Evolutionary conservation across 1,140 invertebrate genomes (phyloP).

Genomic region (Spodoptera litura): DNA sequence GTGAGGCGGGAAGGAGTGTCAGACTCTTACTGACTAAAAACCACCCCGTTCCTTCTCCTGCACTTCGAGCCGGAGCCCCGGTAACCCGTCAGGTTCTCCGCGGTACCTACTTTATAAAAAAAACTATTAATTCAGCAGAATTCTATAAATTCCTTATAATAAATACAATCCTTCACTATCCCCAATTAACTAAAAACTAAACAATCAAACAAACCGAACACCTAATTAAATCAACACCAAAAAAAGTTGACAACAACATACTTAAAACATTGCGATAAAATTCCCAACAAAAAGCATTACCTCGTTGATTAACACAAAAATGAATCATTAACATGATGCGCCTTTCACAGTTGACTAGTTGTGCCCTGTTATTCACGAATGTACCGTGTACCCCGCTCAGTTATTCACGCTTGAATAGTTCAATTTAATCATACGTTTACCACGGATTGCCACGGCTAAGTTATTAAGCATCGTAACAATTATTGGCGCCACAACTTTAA

Average conservation of each 20-base stretch:
- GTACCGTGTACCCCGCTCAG: no score
- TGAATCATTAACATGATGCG: constrained; percentile 12
- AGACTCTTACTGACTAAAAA: no score
- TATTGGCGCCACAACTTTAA: constrained; percentile 39
- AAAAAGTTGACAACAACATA: background rate
- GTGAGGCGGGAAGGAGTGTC: no score
- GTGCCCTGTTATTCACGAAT: background rate
- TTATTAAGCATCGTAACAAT: constrained; percentile 41
- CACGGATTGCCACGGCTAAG: constrained; percentile 9
- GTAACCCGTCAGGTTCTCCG: no score
- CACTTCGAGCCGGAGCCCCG: no score
- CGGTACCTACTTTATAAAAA: no score
- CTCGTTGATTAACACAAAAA: constrained; percentile 6
- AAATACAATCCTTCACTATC: no score
- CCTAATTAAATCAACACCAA: background rate
- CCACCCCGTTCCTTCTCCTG: no score
- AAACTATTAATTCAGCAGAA: no score
- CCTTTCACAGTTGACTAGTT: constrained; percentile 13
- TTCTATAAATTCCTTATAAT: no score
- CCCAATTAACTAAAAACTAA: no score
- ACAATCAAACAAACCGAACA: no score
- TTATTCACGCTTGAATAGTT: background rate
- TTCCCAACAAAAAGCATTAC: background rate
- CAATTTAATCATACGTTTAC: constrained; percentile 8
- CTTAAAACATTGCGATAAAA: background rate